Conservation (phyloP, 1,140 invertebrate species). For the Chrysoperla carnea region DNA sequence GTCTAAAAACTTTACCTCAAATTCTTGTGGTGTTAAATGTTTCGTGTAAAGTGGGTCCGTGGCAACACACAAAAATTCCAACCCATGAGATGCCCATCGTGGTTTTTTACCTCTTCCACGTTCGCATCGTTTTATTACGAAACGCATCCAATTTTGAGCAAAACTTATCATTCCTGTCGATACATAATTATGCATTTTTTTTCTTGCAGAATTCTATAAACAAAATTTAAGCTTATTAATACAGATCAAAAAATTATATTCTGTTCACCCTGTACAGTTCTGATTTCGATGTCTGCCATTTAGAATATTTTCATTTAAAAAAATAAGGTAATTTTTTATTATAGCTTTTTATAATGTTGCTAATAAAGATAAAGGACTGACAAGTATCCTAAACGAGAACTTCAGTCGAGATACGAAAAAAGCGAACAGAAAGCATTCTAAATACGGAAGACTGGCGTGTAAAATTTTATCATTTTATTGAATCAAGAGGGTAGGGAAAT, state of each 20-base stretch:
- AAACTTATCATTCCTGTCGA: slow-evolving; percentile 43
- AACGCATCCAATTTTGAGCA: slow-evolving; percentile 74
- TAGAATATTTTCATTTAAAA: no score
- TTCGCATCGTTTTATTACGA: slow-evolving; percentile 66
- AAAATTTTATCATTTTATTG: no score
- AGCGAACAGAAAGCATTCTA: no score
- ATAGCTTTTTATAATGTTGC: no score
- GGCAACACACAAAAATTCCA: slow-evolving; percentile 68
- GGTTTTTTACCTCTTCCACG: slow-evolving; percentile 63
- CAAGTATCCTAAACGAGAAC: no score
- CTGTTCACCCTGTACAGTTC: slow-evolving; percentile 5
- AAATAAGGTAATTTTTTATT: no score
- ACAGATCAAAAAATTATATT: slow-evolving; percentile 17
- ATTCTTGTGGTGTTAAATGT: slow-evolving; percentile 54
- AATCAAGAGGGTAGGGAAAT: no score
- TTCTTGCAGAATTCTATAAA: not conserved
- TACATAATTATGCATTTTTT: not conserved
- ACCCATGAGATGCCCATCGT: slow-evolving; percentile 66
- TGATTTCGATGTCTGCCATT: no score
- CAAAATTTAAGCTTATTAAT: not conserved
- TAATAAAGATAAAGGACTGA: no score
- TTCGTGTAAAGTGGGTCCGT: slow-evolving; percentile 66
- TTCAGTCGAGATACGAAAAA: no score
- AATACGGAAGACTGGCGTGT: no score
- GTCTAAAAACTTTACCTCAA: slow-evolving; percentile 34